Evolutionary conservation across 2,797 vertebrate genomes (phyloP), one percentile per base, ranked within the genome.

Genomic region (Balearica regulorum): DNA sequence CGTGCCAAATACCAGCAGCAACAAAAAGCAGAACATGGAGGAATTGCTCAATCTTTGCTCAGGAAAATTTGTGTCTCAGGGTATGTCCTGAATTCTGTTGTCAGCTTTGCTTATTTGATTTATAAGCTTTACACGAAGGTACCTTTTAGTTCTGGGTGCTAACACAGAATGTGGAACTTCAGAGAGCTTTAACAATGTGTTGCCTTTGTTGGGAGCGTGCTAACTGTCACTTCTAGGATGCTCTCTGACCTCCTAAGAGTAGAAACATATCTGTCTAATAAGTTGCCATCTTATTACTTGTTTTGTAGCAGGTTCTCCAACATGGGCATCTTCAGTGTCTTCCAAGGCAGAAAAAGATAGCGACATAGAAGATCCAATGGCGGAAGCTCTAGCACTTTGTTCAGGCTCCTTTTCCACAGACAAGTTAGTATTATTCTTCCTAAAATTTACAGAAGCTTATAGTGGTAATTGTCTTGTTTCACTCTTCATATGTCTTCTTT

Each of bases 11-110:
- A 39, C 51, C 48, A 94, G 85, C 87, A 95, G 43, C 11, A 90
- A 68, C 92, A 97, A 98, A 87, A 98, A 98, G 94, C 98, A 98
- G 25, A 97, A 97, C 90, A 98, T 99, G 96, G 98, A 99, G 2
- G 99, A 99, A 83, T 96, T 99, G 96, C 97, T 99, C 13, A 98
- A 98, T 26, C 96, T 99, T 75, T 99, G 99, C 83, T 99, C 99
- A 0, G 99, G 99, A 82, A 98, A 98, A 24, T 99, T 99, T 10
- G 91, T 95, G 51, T 98, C 98, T 90, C 98, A 98, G 78, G 97
- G 98, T 98, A 98, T 41, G 96, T 96, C 43, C 24, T 51, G 33
- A 77, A 12, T 89, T 81, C 46, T 68, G 2, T n/a, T 87, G 9
- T 29, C 28, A n/a, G 41, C 33, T 71, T 73, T 68, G 43, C 17